phyloP scores from a whole-genome alignment of 1,140 invertebrate genomes.

The Nasonia vitripennis region DNA sequence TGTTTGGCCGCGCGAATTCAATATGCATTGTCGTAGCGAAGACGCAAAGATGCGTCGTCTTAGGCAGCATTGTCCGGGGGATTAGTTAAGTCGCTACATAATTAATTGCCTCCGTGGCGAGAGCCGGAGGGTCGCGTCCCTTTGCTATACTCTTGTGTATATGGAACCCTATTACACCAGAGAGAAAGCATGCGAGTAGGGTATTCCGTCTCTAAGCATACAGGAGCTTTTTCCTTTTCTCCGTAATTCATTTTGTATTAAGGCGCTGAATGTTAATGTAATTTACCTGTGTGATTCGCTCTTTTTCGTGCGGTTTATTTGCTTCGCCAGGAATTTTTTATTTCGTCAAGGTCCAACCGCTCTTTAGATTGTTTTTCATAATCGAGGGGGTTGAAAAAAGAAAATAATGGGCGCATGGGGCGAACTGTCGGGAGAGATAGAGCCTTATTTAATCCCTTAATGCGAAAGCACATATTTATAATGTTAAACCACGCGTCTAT shows the following conservation, averaged over 20 bases:
- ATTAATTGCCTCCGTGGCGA: conserved; percentile 63
- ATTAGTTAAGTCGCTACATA: conserved; percentile 69
- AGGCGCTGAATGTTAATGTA: background rate
- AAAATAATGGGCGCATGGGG: background rate
- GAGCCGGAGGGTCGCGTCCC: conserved; percentile 4
- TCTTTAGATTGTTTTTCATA: background rate
- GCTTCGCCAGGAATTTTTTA: background rate
- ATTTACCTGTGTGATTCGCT: background rate
- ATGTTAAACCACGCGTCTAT: background rate
- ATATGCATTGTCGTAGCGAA: conserved; percentile 68
- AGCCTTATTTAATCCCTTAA: background rate
- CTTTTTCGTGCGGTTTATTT: background rate
- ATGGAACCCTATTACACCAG: background rate
- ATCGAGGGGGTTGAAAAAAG: background rate
- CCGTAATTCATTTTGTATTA: conserved; percentile 4
- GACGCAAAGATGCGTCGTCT: conserved; percentile 61
- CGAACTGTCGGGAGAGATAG: background rate
- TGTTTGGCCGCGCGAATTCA: conserved; percentile 66
- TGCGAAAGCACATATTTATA: background rate
- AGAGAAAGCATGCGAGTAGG: background rate
- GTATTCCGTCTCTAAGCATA: conserved; percentile 3
- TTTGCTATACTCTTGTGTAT: background rate
- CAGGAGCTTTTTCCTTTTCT: background rate
- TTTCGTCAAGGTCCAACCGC: background rate
- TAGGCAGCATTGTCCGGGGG: conserved; percentile 59